Evolutionary conservation across 2,888 invertebrate species (phyloP).

Genomic region (Tipula unca): DNA sequence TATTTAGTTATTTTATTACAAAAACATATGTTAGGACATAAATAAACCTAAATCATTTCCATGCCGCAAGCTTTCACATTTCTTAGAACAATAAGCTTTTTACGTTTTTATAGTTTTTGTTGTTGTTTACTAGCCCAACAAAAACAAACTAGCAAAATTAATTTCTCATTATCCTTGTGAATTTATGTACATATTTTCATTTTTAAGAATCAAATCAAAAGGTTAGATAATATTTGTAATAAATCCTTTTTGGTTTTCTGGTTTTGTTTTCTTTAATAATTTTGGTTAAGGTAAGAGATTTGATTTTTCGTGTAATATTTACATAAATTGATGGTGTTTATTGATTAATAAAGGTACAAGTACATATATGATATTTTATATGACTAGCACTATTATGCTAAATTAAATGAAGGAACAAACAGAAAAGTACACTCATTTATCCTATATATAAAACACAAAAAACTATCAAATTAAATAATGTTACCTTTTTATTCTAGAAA

Average conservation of each 20-base stretch:
- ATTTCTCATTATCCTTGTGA: not conserved
- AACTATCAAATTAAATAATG: not conserved
- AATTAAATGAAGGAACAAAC: not conserved
- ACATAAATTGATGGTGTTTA: not conserved
- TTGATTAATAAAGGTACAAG: not conserved
- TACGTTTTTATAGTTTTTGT: not conserved
- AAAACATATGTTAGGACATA: not conserved
- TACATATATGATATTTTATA: not conserved
- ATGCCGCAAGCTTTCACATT: not conserved
- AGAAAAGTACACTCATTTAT: not conserved
- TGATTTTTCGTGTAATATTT: not conserved
- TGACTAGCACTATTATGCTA: too few relatives aligned
- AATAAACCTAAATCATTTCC: not conserved
- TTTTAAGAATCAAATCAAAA: not conserved
- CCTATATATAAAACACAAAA: not conserved
- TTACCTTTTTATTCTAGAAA: not conserved
- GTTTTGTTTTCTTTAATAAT: not conserved
- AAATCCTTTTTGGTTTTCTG: not conserved
- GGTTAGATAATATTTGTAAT: not conserved
- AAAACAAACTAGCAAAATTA: not conserved
- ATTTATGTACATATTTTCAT: not conserved
- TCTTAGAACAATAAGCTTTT: not conserved
- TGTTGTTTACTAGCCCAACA: not conserved
- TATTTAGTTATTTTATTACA: not conserved
- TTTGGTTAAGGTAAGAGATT: not conserved